Base-by-base conservation (phyloP, 64 coral and sea anemone species). In the Exaiptasia diaphana region DNA sequence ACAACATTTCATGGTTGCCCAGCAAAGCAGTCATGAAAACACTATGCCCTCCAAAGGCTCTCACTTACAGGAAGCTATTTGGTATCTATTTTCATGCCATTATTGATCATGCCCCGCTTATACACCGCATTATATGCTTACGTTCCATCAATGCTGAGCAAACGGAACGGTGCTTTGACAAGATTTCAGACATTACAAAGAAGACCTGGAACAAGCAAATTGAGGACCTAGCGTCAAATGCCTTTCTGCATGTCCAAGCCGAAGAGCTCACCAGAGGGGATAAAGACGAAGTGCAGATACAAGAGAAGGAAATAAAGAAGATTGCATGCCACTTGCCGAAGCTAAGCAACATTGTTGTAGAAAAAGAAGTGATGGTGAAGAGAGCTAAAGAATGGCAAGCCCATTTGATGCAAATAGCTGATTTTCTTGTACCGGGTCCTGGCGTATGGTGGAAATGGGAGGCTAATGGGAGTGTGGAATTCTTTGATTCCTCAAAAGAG, bases 1-100 rank as follows among this genome's bases (percentile, higher is more conserved):
- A 90, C 73, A 90, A 90, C 22, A 20, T 84, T 18, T 72, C 58
- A 7, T 84, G 81, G 46, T 52, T 64, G 7, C 80, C 82, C 80
- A 65, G 64, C 56, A 29, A 82, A 21, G 6, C 29, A 34, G 38
- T 64, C 22, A 50, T 34, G 28, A 69, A 64, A 68, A 73, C 82
- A 23, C 50, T 91, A 18, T 24, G 67, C 18, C 50, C 35, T 50
- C 79, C 72, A 12, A 81, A 71, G 59, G 64, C 41, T 9, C 41
- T 84, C 22, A 83, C 88, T 15, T 45, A 28, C 45, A 73, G 88
- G 44, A 67, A 52, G 38, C 65, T 89, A 15, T 87, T 15, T 88
- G 86, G 86, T 3, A 70, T 73, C 11, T 89, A 82, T 36, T 90
- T n/a, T 29, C 62, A 67, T 67, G 62, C 62, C 35, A 33, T 38